Conservation (phyloP, 2,797 vertebrate genomes). For the Enoplosus armatus region DNA sequence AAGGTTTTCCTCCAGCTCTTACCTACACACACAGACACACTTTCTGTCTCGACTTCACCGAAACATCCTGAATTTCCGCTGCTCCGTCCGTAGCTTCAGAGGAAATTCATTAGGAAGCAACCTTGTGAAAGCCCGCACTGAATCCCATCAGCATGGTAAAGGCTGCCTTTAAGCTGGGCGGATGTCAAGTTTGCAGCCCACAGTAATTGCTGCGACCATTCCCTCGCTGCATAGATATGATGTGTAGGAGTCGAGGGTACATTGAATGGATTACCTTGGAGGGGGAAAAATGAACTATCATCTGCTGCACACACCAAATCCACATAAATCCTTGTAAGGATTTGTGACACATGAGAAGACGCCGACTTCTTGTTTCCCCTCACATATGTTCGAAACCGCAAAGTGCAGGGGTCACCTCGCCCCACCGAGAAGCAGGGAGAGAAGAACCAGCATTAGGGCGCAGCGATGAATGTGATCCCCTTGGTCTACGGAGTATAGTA, state of each 20-base stretch:
- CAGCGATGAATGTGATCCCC: slow-evolving; percentile 16
- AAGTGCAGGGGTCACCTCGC: slow-evolving; percentile 43
- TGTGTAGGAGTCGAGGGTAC: slow-evolving; percentile 65
- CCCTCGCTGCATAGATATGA: slow-evolving; percentile 61
- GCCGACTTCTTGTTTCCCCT: slow-evolving; percentile 48
- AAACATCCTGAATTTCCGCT: slow-evolving; percentile 48
- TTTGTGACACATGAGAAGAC: slow-evolving; percentile 60
- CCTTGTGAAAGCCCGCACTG: slow-evolving; percentile 63
- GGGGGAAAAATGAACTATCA: slow-evolving; percentile 61
- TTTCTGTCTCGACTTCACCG: slow-evolving; percentile 40
- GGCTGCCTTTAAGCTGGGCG: slow-evolving; percentile 66
- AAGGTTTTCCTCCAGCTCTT: slow-evolving; percentile 46
- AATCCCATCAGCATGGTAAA: slow-evolving; percentile 62
- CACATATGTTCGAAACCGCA: slow-evolving; percentile 18
- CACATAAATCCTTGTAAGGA: slow-evolving; percentile 64
- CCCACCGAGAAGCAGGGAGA: not conserved
- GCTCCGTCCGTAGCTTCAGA: slow-evolving; percentile 52
- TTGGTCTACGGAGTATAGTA: not conserved
- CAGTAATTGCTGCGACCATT: slow-evolving; percentile 77
- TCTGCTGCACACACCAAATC: slow-evolving; percentile 61
- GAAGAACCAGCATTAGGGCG: slow-evolving; percentile 1
- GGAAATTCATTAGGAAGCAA: slow-evolving; percentile 72
- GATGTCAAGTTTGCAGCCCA: slow-evolving; percentile 76
- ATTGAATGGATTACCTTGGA: slow-evolving; percentile 68
- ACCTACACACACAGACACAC: slow-evolving; percentile 38